Base-by-base conservation (phyloP, 2,888 invertebrate species). In the Gastracanthus pulcherrimus region DNA sequence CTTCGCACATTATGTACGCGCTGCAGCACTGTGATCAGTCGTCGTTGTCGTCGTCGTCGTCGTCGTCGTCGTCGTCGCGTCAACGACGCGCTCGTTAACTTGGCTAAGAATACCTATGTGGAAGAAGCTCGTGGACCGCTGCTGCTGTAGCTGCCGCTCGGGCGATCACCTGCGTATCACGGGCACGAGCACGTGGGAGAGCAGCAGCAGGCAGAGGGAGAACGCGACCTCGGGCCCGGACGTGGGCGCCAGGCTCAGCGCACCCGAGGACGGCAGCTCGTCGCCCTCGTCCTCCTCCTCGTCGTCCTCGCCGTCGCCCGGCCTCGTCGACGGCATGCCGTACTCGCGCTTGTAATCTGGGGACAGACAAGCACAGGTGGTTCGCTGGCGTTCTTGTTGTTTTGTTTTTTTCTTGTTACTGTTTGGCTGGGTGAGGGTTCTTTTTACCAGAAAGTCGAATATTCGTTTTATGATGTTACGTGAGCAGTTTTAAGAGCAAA, bases 341-440 rank as follows among this genome's bases (percentile, higher is more conserved):
- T 88, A 87, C 67, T 89, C 88, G 66, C 86, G 86, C 70, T 88
- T 89, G 85, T 89, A 90, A 86, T 89, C 90, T 90, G 88, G 3
- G 86, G 89, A 66, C 84, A 88, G 58, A 88, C n/a, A 31, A 11
- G 6, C 19, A 48, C 23, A 23, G 7, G n/a, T n/a, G n/a, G n/a
- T n/a, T n/a, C n/a, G n/a, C 62, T 7, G 6, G 13, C 29, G 29
- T 11, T 34, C 34, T n/a, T 19, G 19, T 7, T 64, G 34, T 1
- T 31, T 62, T 13, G n/a, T 9, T 13, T 41, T 41, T 41, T 41
- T 9, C 41, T 41, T 9, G 2, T 41, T 41, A 13, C 13, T 41
- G 9, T 9, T 13, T 16, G 5, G 41, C 13, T 9, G 11, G 41
- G n/a, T n/a, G n/a, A n/a, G n/a, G n/a, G n/a, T n/a, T n/a, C n/a